Conservation (phyloP, 64 coral and sea anemone species). For the Montipora cactus region DNA sequence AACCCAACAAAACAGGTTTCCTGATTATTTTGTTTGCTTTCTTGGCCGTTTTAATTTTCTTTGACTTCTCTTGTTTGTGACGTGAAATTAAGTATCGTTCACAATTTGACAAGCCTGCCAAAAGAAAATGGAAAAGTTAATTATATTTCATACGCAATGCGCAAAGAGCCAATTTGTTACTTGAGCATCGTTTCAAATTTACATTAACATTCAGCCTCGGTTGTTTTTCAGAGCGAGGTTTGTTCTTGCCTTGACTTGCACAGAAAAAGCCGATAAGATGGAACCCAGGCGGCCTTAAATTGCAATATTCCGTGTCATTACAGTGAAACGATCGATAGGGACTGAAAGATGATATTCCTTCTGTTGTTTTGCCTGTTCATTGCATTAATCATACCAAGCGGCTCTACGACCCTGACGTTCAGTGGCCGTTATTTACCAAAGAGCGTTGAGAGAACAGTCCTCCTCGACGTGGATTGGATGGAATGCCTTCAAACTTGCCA, state of each 20-base stretch:
- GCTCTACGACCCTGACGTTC: background rate
- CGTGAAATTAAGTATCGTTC: constrained; percentile 11
- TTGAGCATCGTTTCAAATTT: background rate
- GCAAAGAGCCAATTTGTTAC: background rate
- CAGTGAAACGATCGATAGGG: too few species aligned
- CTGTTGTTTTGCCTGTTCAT: background rate
- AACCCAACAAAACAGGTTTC: background rate
- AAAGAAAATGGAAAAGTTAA: constrained; percentile 8
- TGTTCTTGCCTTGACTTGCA: too few species aligned
- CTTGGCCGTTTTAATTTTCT: background rate
- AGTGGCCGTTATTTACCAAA: background rate
- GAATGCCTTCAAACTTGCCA: constrained; percentile 23
- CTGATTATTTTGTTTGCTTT: constrained; percentile 7
- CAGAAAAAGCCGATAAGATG: too few species aligned
- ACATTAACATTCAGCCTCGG: background rate
- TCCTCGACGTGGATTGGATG: constrained; percentile 23
- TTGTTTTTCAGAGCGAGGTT: background rate
- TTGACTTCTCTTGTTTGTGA: background rate
- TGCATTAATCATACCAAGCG: background rate
- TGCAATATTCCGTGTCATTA: too few species aligned
- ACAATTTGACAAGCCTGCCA: constrained; percentile 38
- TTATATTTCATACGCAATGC: constrained; percentile 5
- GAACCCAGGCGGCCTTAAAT: too few species aligned
- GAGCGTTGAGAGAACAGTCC: background rate
- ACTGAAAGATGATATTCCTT: background rate